Conservation (phyloP, 2,888 invertebrate species). For the Beris morrisii region DNA sequence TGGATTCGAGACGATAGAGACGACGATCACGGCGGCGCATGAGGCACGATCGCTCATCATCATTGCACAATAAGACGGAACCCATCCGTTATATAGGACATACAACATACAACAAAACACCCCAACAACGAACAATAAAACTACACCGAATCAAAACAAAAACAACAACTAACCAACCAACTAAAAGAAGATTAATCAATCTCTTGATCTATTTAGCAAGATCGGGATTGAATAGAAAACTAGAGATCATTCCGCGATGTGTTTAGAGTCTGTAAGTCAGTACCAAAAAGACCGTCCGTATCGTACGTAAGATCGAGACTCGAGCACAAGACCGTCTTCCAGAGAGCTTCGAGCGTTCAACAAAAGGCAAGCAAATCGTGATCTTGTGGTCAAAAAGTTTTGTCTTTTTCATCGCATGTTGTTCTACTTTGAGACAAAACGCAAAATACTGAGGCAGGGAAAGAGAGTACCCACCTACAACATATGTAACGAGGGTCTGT, state of each 20-base stretch:
- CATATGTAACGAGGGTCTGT: no score
- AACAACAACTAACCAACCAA: slow-evolving; percentile 23
- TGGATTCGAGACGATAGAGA: background rate
- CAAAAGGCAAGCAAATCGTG: slow-evolving; percentile 36
- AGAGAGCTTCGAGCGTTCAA: background rate
- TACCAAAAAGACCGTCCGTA: background rate
- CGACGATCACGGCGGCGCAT: slow-evolving; percentile 26
- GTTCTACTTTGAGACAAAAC: slow-evolving; percentile 32
- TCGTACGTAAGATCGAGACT: background rate
- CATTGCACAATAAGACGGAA: slow-evolving; percentile 17
- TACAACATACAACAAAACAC: slow-evolving; percentile 28
- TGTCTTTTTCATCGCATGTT: slow-evolving; percentile 27
- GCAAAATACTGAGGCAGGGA: no score
- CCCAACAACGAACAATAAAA: no score
- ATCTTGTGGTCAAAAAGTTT: slow-evolving; percentile 38
- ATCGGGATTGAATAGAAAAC: slow-evolving; percentile 27
- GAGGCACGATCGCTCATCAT: slow-evolving; percentile 27
- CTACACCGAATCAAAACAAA: slow-evolving; percentile 9
- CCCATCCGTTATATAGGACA: slow-evolving; percentile 26
- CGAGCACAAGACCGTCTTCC: background rate
- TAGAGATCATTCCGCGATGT: slow-evolving; percentile 33
- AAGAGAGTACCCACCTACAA: no score
- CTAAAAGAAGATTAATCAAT: slow-evolving; percentile 38
- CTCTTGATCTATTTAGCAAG: slow-evolving; percentile 40
- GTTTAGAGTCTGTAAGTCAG: background rate